phyloP scores from a whole-genome alignment of 2,888 invertebrate genomes.

The Andrena flavipes region DNA sequence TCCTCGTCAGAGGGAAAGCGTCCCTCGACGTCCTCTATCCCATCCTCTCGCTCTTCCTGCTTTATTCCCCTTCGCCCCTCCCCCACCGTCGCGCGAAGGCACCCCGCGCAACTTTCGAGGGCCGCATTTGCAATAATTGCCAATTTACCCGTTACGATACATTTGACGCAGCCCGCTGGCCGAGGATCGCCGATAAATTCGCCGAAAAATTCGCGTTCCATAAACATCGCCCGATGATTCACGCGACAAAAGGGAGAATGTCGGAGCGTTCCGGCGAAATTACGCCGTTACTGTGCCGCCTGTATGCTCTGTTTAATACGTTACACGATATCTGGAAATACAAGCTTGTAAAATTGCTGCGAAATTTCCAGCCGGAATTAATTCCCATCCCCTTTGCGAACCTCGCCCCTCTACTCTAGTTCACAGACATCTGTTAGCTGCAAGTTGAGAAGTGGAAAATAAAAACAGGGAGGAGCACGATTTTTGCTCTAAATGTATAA shows the following conservation, averaged over 20 bases:
- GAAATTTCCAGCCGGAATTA: not conserved
- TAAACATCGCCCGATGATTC: constrained; percentile 24
- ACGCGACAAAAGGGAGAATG: not conserved
- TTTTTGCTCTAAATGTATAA: too few relatives aligned
- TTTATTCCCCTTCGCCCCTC: constrained; percentile 18
- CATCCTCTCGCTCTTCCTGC: constrained; percentile 6
- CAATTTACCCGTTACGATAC: constrained; percentile 29
- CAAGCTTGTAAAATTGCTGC: constrained; percentile 2
- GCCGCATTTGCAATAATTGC: constrained; percentile 48
- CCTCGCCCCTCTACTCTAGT: too few relatives aligned
- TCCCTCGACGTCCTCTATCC: constrained; percentile 3
- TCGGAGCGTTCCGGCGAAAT: not conserved
- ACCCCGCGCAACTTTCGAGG: constrained; percentile 18
- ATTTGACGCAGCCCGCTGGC: not conserved
- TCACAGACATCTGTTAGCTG: too few relatives aligned
- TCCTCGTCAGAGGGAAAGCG: constrained; percentile 43
- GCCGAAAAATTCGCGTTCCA: constrained; percentile 8
- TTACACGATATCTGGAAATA: constrained; percentile 1
- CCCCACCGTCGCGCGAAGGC: constrained; percentile 2
- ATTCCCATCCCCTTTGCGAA: not conserved
- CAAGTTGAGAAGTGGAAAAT: too few relatives aligned
- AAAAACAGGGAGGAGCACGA: too few relatives aligned
- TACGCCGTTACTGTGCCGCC: not conserved
- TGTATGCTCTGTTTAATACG: not conserved
- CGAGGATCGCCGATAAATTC: constrained; percentile 9